phyloP scores from a whole-genome alignment of 2,888 invertebrate species.

The Phortica magna region DNA sequence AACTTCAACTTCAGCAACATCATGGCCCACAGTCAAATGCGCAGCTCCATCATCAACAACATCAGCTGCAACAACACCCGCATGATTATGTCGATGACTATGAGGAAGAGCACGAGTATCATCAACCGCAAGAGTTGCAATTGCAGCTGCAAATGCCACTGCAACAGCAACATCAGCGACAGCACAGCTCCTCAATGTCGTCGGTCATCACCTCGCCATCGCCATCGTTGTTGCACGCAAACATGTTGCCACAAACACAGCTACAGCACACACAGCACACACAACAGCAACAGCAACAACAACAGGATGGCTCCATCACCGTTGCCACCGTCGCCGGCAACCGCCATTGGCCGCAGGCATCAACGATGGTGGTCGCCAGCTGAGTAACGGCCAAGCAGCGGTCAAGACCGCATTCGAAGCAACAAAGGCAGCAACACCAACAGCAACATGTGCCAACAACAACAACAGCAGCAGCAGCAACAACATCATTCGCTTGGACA shows the following conservation, averaged over 20 bases:
- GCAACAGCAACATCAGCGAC: constrained; percentile 51
- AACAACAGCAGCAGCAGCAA: constrained; percentile 32
- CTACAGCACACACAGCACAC: too few relatives aligned
- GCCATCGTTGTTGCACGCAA: constrained; percentile 56
- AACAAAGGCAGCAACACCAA: constrained; percentile 24
- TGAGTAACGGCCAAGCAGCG: constrained; percentile 60
- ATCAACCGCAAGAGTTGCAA: constrained; percentile 74
- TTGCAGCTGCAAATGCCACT: constrained; percentile 57
- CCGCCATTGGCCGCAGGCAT: constrained; percentile 73
- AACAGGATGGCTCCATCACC: constrained; percentile 50
- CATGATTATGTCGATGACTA: constrained; percentile 63
- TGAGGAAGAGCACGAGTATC: constrained; percentile 74
- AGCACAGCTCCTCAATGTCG: constrained; percentile 61
- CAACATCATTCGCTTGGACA: constrained; percentile 60
- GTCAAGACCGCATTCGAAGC: constrained; percentile 36
- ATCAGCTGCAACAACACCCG: constrained; percentile 66
- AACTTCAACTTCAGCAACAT: constrained; percentile 42
- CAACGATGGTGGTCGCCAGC: constrained; percentile 77
- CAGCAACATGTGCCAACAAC: constrained; percentile 13
- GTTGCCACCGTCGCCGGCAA: constrained; percentile 51
- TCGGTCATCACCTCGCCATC: constrained; percentile 65
- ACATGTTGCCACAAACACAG: constrained; percentile 36
- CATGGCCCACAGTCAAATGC: constrained; percentile 51
- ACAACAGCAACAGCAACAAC: constrained; percentile 52
- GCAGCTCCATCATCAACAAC: constrained; percentile 69